A percentile compares a stretch with the other conserved stretches of the same genome.
phyloP scores from a whole-genome alignment of 2,113 vertebrate species.

The Myotis lucifugus region DNA sequence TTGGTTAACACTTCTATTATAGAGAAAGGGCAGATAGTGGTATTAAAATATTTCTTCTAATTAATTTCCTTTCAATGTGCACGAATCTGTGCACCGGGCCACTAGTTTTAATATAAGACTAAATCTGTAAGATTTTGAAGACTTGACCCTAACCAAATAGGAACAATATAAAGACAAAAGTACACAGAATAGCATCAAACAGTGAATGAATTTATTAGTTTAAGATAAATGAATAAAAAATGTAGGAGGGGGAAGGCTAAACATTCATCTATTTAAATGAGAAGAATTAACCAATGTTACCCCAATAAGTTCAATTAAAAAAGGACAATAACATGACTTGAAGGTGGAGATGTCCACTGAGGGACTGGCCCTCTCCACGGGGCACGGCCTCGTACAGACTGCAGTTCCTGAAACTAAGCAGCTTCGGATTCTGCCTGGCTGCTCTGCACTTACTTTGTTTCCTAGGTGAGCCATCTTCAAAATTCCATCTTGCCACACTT shows the following conservation, averaged over 20 bases:
- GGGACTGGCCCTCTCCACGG: not conserved
- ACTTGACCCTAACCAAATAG: not conserved
- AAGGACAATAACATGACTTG: not conserved
- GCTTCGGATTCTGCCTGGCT: not conserved
- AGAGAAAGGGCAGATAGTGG: too few species aligned
- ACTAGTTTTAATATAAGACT: not conserved
- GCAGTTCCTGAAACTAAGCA: not conserved
- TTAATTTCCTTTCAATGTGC: too few species aligned
- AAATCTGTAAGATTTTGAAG: not conserved
- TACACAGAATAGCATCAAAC: not conserved
- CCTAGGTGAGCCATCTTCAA: conserved; percentile 78
- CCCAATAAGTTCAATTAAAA: not conserved
- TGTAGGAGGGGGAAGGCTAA: not conserved
- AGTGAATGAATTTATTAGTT: not conserved
- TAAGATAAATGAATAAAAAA: not conserved
- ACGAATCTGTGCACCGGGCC: too few species aligned
- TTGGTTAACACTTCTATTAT: too few species aligned
- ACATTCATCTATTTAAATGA: not conserved
- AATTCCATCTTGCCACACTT: conserved; percentile 89
- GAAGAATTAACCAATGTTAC: not conserved
- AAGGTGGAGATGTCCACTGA: not conserved
- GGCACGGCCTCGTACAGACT: not conserved
- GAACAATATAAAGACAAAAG: not conserved
- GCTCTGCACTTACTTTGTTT: conserved; percentile 83
- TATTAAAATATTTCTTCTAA: too few species aligned